Evolutionary conservation across 1,140 invertebrate species (phyloP).

Genomic region (Cotesia chilonis): DNA sequence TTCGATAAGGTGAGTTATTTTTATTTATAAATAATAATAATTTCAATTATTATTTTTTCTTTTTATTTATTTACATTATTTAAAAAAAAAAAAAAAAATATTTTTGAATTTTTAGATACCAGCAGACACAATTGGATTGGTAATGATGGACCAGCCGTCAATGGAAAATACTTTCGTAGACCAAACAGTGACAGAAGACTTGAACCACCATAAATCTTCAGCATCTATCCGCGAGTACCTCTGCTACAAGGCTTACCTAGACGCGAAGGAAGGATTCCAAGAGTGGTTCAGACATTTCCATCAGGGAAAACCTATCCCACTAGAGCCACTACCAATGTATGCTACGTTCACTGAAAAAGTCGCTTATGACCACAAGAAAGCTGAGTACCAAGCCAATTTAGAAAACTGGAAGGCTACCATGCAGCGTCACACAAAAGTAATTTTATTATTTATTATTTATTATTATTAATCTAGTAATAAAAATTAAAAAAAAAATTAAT

Average conservation of each 20-base stretch:
- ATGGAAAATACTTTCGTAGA: conserved; percentile 63
- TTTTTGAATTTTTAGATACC: conserved; percentile 64
- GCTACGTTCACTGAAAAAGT: conserved; percentile 88
- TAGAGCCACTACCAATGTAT: conserved; percentile 68
- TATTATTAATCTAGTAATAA: background rate
- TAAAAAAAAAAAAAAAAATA: background rate
- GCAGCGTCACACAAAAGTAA: conserved; percentile 71
- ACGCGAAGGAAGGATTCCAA: conserved; percentile 86
- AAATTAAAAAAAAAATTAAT: too few species aligned
- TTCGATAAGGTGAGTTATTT: conserved; percentile 70
- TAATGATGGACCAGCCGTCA: conserved; percentile 68
- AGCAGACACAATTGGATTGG: conserved; percentile 71
- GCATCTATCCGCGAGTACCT: conserved; percentile 77
- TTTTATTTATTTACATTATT: too few species aligned
- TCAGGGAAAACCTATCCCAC: conserved; percentile 77
- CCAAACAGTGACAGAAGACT: conserved; percentile 53
- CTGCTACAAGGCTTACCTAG: conserved; percentile 80
- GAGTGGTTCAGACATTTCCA: conserved; percentile 89
- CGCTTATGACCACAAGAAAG: conserved; percentile 82
- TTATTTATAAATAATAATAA: background rate
- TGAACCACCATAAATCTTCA: conserved; percentile 60
- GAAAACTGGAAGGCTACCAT: conserved; percentile 80
- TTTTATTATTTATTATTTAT: conserved; percentile 46
- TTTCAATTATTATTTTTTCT: too few species aligned
- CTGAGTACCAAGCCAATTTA: conserved; percentile 79